A percentile compares a stretch with the other conserved stretches of the same genome.
Conservation (phyloP, 2,888 invertebrate species). For the Agrilus cyanescens region DNA sequence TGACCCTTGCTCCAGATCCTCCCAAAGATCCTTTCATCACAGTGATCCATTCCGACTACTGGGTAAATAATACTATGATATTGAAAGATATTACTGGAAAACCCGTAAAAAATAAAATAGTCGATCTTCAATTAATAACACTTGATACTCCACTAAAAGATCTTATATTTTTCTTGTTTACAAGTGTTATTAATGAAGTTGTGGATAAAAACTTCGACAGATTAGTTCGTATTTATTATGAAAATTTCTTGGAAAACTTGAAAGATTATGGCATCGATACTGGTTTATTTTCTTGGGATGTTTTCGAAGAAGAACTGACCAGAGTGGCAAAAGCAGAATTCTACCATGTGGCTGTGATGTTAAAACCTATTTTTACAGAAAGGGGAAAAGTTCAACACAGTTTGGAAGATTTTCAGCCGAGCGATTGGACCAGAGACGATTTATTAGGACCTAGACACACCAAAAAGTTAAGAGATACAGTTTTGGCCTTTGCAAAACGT, state of each 20-base stretch:
- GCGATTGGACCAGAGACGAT: slow-evolving; percentile 30
- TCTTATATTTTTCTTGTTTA: slow-evolving; percentile 42
- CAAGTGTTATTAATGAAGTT: slow-evolving; percentile 38
- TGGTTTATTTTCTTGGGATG: slow-evolving; percentile 31
- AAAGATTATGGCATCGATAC: slow-evolving; percentile 29
- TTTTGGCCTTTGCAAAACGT: slow-evolving; percentile 26
- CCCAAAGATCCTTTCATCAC: slow-evolving; percentile 40
- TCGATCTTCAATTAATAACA: slow-evolving; percentile 46
- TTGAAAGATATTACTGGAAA: slow-evolving; percentile 34
- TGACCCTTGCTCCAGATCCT: slow-evolving; percentile 18
- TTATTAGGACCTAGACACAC: slow-evolving; percentile 29
- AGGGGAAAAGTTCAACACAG: slow-evolving; percentile 35
- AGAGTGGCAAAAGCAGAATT: slow-evolving; percentile 35
- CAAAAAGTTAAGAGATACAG: slow-evolving; percentile 28
- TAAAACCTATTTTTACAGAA: slow-evolving; percentile 39
- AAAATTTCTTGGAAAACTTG: slow-evolving; percentile 36
- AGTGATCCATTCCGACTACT: slow-evolving; percentile 45
- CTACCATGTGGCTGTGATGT: slow-evolving; percentile 39
- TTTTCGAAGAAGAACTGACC: slow-evolving; percentile 36
- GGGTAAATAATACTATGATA: slow-evolving; percentile 51
- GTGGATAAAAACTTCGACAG: slow-evolving; percentile 37
- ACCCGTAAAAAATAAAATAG: slow-evolving; percentile 41
- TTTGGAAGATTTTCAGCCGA: slow-evolving; percentile 33
- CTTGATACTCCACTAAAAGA: slow-evolving; percentile 42
- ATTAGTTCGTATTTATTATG: slow-evolving; percentile 41